A percentile compares a stretch with the other conserved stretches of the same genome.
Evolutionary conservation across 2,888 invertebrate species (phyloP).

Genomic region (Ochropacha duplaris): DNA sequence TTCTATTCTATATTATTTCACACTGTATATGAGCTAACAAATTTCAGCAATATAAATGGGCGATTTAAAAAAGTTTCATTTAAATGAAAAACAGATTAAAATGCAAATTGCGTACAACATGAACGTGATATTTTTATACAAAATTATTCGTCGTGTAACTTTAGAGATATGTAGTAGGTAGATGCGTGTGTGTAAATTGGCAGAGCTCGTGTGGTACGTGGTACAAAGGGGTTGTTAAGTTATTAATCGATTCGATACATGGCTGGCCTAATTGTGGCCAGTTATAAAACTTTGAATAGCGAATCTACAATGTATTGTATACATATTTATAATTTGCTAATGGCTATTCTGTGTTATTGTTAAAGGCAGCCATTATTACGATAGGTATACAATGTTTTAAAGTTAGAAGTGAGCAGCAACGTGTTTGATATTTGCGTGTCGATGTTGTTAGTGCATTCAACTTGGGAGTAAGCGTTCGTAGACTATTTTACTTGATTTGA

Average conservation of each 20-base stretch:
- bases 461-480: too few species aligned
- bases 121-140: background rate
- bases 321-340: background rate
- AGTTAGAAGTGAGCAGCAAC: background rate
- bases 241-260: slow-evolving; percentile 16
- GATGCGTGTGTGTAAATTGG: slow-evolving; percentile 7
- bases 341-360: background rate
- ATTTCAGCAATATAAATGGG: background rate
- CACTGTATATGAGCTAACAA: background rate
- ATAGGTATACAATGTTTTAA: background rate
- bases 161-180: slow-evolving; percentile 16
- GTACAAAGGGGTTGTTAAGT: slow-evolving; percentile 12
- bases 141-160: slow-evolving; percentile 23
- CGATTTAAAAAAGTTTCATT: background rate
- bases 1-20: background rate
- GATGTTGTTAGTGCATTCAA: too few species aligned
- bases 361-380: background rate
- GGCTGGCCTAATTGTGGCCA: background rate
- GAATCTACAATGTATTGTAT: slow-evolving; percentile 8
- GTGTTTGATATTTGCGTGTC: background rate
- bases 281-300: slow-evolving; percentile 9
- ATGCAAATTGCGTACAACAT: background rate
- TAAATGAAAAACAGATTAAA: background rate
- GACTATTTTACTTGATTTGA: too few species aligned
- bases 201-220: background rate